phyloP scores from a whole-genome alignment of 2,888 invertebrate species.

The Platyscelio sp. region DNA sequence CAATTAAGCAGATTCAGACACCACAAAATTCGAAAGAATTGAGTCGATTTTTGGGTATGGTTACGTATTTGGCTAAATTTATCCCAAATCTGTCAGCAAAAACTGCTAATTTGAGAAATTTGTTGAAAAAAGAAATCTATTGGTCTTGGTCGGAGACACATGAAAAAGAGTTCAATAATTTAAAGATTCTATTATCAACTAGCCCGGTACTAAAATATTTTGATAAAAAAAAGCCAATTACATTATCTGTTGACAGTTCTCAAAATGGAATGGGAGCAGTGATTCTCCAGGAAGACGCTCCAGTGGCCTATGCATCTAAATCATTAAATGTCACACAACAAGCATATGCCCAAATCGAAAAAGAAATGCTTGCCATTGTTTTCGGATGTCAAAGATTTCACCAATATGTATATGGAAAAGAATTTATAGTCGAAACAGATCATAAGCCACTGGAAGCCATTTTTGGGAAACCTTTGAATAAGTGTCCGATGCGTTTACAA shows the following conservation, averaged over 20 bases:
- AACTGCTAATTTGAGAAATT: constrained; percentile 61
- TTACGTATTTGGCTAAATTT: constrained; percentile 75
- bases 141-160: constrained; percentile 74
- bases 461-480: constrained; percentile 73
- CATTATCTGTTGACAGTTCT: constrained; percentile 55
- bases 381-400: constrained; percentile 77
- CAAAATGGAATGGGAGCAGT: constrained; percentile 59
- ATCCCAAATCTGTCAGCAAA: too few species aligned
- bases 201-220: constrained; percentile 41
- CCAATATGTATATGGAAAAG: constrained; percentile 77
- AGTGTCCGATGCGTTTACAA: constrained; percentile 35
- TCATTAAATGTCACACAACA: constrained; percentile 72
- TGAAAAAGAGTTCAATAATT: constrained; percentile 61
- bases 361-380: constrained; percentile 74
- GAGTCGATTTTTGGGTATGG: constrained; percentile 69
- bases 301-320: constrained; percentile 75
- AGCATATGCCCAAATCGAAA: constrained; percentile 75
- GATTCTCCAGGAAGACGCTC: constrained; percentile 67
- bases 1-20: constrained; percentile 51
- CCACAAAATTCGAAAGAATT: constrained; percentile 51
- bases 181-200: constrained; percentile 62
- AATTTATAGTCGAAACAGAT: constrained; percentile 54
- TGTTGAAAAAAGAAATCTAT: constrained; percentile 67
- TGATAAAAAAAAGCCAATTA: constrained; percentile 29
- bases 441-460: constrained; percentile 70